phyloP scores from a whole-genome alignment of 2,888 invertebrate species.

The Plagodis dolabraria region DNA sequence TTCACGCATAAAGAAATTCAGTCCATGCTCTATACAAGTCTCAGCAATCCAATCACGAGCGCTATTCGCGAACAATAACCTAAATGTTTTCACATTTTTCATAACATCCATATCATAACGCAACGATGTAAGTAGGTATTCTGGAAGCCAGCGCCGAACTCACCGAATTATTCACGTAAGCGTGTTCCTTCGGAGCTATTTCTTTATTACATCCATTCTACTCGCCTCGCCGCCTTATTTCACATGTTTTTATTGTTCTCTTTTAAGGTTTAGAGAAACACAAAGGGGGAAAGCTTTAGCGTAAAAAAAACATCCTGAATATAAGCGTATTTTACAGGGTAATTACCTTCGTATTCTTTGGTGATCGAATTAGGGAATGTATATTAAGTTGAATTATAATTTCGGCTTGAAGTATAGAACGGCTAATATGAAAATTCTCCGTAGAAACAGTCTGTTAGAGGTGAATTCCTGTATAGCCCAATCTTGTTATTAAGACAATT shows the following conservation, averaged over 20 bases:
- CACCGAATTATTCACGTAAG: conserved; percentile 64
- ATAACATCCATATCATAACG: conserved; percentile 27
- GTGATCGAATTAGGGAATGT: conserved; percentile 25
- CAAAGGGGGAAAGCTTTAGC: conserved; percentile 41
- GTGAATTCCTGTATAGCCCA: too few species aligned
- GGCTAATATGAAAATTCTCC: conserved; percentile 5
- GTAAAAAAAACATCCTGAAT: conserved; percentile 36
- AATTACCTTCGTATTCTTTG: conserved; percentile 36
- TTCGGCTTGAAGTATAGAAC: conserved; percentile 2
- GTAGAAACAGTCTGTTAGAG: not conserved
- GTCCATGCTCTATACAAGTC: not conserved
- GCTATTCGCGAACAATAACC: conserved; percentile 9
- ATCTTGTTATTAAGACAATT: too few species aligned
- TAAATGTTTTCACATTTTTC: conserved; percentile 23
- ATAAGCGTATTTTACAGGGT: conserved; percentile 40
- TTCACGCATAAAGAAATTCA: too few species aligned
- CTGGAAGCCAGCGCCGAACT: conserved; percentile 50
- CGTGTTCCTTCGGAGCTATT: conserved; percentile 63
- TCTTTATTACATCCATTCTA: conserved; percentile 71
- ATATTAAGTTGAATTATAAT: conserved; percentile 6
- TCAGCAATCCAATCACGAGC: not conserved
- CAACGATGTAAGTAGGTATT: conserved; percentile 26
- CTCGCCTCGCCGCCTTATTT: conserved; percentile 58
- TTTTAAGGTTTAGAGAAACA: conserved; percentile 45
- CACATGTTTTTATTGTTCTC: conserved; percentile 63